phyloP scores from a whole-genome alignment of 2,797 vertebrate genomes.

The Gila robusta region DNA sequence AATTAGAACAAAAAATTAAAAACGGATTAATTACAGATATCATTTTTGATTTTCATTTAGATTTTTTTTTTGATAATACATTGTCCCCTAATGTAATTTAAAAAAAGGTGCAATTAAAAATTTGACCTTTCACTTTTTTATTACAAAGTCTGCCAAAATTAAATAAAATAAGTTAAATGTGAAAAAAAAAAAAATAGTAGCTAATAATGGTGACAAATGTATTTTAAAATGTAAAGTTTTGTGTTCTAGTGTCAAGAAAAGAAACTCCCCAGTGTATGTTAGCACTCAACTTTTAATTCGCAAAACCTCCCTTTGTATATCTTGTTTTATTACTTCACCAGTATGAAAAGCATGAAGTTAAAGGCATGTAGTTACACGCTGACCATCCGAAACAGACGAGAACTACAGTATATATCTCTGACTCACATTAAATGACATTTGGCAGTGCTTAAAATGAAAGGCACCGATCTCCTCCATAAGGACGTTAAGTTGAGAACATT shows the following conservation, averaged over 20 bases:
- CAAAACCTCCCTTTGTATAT: neutral
- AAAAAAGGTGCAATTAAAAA: neutral
- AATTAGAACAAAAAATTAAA: too few species aligned
- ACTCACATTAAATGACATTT: constrained; percentile 12
- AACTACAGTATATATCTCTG: constrained; percentile 10
- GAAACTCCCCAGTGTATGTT: neutral
- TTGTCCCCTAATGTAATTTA: too few species aligned
- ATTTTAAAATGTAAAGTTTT: neutral
- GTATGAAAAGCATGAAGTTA: neutral
- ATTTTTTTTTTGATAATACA: neutral
- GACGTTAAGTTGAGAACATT: neutral
- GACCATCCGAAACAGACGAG: neutral
- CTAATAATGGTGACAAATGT: neutral
- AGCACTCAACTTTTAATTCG: neutral
- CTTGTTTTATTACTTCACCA: neutral
- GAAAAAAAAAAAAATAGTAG: neutral
- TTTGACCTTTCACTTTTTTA: neutral
- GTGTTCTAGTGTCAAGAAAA: neutral
- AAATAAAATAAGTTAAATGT: neutral
- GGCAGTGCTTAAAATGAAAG: constrained; percentile 2
- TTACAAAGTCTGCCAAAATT: neutral
- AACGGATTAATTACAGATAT: too few species aligned
- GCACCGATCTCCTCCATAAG: neutral
- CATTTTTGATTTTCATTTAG: neutral
- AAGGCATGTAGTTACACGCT: constrained; percentile 22